Percentiles rank a stretch among this genome's conserved stretches.
Conservation (phyloP, 2,888 invertebrate genomes). For the Heteropelma amictum region DNA sequence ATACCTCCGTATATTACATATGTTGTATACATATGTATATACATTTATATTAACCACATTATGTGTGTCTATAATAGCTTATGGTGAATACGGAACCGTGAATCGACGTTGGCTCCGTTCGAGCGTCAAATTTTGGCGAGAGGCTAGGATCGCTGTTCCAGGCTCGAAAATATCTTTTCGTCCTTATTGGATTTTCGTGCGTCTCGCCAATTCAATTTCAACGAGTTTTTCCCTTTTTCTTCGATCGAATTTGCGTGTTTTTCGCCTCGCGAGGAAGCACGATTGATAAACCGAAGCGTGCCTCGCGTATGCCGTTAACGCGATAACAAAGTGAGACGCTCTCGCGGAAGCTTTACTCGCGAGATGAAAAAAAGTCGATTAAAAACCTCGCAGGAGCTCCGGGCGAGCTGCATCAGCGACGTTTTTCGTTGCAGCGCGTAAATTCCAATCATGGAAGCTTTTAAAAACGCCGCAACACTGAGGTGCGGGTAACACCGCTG, state of each 20-base stretch:
- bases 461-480: conserved; percentile 28
- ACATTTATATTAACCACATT: neutral
- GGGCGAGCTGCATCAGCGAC: neutral
- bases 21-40: conserved; percentile 5
- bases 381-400: conserved; percentile 25
- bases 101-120: conserved; percentile 57
- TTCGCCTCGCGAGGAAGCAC: no score
- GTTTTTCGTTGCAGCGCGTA: conserved; percentile 46
- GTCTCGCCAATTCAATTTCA: no score
- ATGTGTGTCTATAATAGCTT: conserved; percentile 13
- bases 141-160: neutral
- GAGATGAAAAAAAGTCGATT: conserved; percentile 53
- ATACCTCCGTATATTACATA: neutral
- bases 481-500: no score
- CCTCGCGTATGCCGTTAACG: neutral
- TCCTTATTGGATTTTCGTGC: no score
- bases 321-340: neutral
- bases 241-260: no score
- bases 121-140: conserved; percentile 40
- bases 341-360: conserved; percentile 20
- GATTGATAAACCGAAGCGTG: no score
- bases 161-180: conserved; percentile 1
- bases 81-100: conserved; percentile 41
- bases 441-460: conserved; percentile 56
- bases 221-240: no score